These are phyloP conservation scores for Callosobruchus maculatus DNA, from an alignment of 2,888 invertebrate species.

Conservation along the genomic window DNA sequence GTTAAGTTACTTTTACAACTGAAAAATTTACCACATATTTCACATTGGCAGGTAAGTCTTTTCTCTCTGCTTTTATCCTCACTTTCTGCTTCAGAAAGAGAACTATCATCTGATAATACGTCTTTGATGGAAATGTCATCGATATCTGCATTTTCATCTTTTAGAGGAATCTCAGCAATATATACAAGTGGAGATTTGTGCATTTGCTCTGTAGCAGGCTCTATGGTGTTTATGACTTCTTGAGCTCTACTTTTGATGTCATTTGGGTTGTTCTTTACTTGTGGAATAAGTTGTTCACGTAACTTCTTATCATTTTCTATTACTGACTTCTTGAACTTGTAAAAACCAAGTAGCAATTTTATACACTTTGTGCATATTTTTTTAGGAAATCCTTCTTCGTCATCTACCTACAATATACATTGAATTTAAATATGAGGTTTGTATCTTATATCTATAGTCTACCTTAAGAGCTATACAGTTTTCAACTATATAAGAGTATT, in stretches of 20 bases:
- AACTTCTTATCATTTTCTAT: conserved; percentile 26
- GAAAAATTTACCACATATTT: conserved; percentile 33
- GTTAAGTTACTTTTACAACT: conserved; percentile 30
- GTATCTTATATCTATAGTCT: conserved; percentile 6
- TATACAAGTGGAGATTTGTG: not conserved
- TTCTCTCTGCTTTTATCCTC: conserved; percentile 1
- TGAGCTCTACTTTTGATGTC: conserved; percentile 1
- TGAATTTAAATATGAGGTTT: too few species aligned
- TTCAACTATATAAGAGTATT: conserved; percentile 28
- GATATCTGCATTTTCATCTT: conserved; percentile 5
- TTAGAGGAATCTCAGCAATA: conserved; percentile 12
- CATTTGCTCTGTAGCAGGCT: conserved; percentile 6
- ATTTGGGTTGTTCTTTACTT: not conserved
- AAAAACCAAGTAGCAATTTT: conserved; percentile 24
- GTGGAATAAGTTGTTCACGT: not conserved
- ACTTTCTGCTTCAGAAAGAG: not conserved
- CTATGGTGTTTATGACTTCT: not conserved
- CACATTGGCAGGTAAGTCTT: conserved; percentile 28
- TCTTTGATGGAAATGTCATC: conserved; percentile 16
- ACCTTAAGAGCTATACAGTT: conserved; percentile 28
- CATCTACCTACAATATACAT: conserved; percentile 24
- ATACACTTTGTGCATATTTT: conserved; percentile 32
- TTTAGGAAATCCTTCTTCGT: conserved; percentile 28
- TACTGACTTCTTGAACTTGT: conserved; percentile 27
- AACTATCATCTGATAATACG: conserved; percentile 4